phyloP scores from a whole-genome alignment of 2,888 invertebrate genomes.

The Eumacrocentrus americanus region DNA sequence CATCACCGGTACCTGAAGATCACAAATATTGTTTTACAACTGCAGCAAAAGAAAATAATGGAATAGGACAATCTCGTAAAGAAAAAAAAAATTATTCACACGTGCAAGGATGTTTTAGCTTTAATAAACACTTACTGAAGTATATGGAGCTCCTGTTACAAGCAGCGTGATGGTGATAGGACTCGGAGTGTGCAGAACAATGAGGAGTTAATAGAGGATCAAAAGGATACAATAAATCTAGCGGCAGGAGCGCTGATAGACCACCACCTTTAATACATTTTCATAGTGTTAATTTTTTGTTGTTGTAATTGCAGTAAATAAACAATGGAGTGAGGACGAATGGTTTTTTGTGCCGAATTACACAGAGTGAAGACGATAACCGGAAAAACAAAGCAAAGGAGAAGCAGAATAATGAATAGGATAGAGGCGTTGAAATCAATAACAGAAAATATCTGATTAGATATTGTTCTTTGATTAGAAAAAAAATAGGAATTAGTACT shows the following conservation, averaged over 20 bases:
- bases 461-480: constrained; percentile 28
- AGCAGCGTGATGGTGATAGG: constrained; percentile 60
- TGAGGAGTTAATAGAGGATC: constrained; percentile 60
- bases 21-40: not conserved
- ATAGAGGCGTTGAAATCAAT: constrained; percentile 37
- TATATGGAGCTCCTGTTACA: constrained; percentile 58
- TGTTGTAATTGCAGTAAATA: constrained; percentile 8
- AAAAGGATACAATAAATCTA: constrained; percentile 59
- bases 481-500: constrained; percentile 40
- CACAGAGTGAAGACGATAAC: not conserved
- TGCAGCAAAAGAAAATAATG: no score
- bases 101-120: constrained; percentile 43
- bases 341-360: not conserved
- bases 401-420: constrained; percentile 27
- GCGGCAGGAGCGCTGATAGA: constrained; percentile 58
- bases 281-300: constrained; percentile 4
- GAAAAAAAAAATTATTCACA: no score
- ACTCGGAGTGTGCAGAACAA: constrained; percentile 59
- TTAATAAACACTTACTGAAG: constrained; percentile 58
- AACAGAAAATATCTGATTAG: constrained; percentile 40
- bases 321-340: not conserved
- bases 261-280: constrained; percentile 48
- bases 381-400: constrained; percentile 17
- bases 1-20: constrained; percentile 26
- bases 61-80: no score